A percentile compares a stretch with the other conserved stretches of the same genome.
Conservation (phyloP, 2,888 invertebrate genomes). For the Synanthedon tipuliformis region DNA sequence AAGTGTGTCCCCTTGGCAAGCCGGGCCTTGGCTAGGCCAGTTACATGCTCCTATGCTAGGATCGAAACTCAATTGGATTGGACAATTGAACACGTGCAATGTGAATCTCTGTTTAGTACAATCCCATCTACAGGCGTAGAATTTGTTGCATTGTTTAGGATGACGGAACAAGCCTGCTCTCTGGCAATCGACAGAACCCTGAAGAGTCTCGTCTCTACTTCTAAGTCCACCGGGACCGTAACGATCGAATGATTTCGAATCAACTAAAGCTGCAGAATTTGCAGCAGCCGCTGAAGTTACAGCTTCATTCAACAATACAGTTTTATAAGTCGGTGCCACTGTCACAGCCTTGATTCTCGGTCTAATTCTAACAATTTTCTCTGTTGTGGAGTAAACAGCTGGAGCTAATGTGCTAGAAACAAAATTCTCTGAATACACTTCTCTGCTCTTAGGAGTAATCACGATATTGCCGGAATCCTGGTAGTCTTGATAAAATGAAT, state of each 20-base stretch:
- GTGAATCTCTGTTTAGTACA: slow-evolving; percentile 80
- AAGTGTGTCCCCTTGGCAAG: slow-evolving; percentile 78
- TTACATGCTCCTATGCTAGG: slow-evolving; percentile 81
- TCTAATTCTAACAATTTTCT: slow-evolving; percentile 36
- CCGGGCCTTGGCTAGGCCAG: slow-evolving; percentile 84
- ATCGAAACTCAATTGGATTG: slow-evolving; percentile 82
- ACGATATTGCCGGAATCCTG: slow-evolving; percentile 34
- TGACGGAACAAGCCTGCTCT: slow-evolving; percentile 75
- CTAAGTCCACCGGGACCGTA: slow-evolving; percentile 74
- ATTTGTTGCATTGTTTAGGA: slow-evolving; percentile 83
- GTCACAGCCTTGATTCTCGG: slow-evolving; percentile 50
- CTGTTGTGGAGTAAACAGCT: slow-evolving; percentile 31
- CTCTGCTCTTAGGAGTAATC: slow-evolving; percentile 28
- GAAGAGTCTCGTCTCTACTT: slow-evolving; percentile 69
- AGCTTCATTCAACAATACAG: slow-evolving; percentile 45
- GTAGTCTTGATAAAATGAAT: slow-evolving; percentile 58
- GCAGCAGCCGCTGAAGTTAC: slow-evolving; percentile 27
- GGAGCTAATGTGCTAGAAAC: slow-evolving; percentile 36
- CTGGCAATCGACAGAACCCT: slow-evolving; percentile 72
- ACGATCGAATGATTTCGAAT: slow-evolving; percentile 67
- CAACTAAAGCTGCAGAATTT: slow-evolving; percentile 11
- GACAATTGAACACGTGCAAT: slow-evolving; percentile 82
- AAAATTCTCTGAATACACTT: slow-evolving; percentile 28
- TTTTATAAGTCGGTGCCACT: slow-evolving; percentile 52
- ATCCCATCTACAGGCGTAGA: slow-evolving; percentile 86